phyloP scores from a whole-genome alignment of 2,113 vertebrate genomes.

The Anser brachyrhynchus region DNA sequence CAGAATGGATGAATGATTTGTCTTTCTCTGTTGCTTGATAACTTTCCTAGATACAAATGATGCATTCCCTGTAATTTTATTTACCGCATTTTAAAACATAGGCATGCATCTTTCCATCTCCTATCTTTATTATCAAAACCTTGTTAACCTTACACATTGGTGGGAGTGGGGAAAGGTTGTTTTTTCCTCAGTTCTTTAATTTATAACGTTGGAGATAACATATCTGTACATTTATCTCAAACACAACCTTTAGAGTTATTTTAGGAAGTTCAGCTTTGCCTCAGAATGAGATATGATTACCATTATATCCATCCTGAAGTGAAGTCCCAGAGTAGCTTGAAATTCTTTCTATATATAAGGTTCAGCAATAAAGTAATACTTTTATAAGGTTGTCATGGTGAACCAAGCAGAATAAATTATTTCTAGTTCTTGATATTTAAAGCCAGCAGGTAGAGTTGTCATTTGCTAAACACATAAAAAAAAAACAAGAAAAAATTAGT shows the following conservation, averaged over 20 bases:
- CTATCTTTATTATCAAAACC: background rate
- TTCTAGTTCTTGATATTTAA: background rate
- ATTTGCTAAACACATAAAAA: background rate
- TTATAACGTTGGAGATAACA: background rate
- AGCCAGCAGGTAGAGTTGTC: background rate
- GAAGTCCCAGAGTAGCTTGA: background rate
- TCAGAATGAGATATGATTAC: background rate
- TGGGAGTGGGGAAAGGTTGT: background rate
- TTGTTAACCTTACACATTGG: background rate
- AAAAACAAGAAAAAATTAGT: background rate
- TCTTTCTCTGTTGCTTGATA: background rate
- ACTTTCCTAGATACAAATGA: background rate
- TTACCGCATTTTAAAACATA: background rate
- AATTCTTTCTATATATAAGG: background rate
- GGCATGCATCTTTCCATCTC: rapidly evolving
- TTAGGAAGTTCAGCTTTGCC: background rate
- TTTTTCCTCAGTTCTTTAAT: background rate
- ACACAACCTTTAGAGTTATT: background rate
- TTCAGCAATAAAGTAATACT: background rate
- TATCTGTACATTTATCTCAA: background rate
- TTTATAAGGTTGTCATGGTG: background rate
- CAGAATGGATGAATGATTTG: background rate
- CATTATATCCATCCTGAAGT: background rate
- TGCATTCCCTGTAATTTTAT: background rate
- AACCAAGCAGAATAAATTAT: background rate